Conservation (phyloP, 2,888 invertebrate genomes). For the Apamea sordens region DNA sequence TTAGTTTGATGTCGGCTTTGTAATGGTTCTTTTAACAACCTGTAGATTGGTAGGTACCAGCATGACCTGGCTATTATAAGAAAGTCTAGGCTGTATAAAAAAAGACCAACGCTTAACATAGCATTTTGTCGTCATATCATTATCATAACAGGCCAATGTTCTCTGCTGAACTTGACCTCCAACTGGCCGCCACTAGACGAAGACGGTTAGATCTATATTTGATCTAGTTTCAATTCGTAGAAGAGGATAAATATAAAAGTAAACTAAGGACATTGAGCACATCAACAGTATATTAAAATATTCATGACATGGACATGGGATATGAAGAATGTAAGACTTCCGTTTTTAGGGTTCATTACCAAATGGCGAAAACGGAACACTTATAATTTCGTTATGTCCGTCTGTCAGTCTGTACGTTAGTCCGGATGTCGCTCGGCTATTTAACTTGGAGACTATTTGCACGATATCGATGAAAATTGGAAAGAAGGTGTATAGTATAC, state of each 20-base stretch:
- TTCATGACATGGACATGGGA: not conserved
- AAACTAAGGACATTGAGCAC: not conserved
- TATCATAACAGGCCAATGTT: not conserved
- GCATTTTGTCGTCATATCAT: not conserved
- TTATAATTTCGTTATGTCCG: not conserved
- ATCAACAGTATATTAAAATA: not conserved
- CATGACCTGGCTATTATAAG: not conserved
- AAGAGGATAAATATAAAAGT: not conserved
- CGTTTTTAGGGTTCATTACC: no score
- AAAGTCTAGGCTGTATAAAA: not conserved
- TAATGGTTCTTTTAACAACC: not conserved
- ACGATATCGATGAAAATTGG: not conserved
- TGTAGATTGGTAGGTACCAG: not conserved
- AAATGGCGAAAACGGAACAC: not conserved
- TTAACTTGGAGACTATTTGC: not conserved
- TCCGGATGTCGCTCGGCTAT: not conserved
- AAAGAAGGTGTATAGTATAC: not conserved
- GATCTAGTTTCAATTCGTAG: not conserved
- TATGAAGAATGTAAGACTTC: not conserved
- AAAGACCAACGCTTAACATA: not conserved
- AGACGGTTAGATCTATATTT: not conserved
- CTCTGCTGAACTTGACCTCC: constrained; percentile 24
- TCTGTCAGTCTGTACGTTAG: not conserved
- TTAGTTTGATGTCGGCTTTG: not conserved
- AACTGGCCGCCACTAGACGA: not conserved